Evolutionary conservation across 2,113 vertebrate genomes (phyloP).

Genomic region (Rhinichthys klamathensis): DNA sequence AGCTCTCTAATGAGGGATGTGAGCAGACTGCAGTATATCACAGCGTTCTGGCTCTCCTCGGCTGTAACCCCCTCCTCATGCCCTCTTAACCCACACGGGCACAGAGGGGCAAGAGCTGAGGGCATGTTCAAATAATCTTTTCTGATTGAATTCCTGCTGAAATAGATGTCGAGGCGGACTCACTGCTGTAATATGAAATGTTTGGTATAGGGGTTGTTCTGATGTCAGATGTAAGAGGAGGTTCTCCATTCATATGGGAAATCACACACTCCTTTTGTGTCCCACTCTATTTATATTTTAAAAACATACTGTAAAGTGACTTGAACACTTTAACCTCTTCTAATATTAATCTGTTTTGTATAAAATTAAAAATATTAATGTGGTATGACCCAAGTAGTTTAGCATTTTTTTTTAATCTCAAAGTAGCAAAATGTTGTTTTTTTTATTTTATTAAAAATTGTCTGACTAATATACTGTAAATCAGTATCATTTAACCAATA

Average conservation of each 20-base stretch:
- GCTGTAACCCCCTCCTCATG: constrained; percentile 27
- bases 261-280: neutral
- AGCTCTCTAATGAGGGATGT: constrained; percentile 82
- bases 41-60: constrained; percentile 48
- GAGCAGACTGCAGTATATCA: constrained; percentile 75
- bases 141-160: constrained; percentile 23
- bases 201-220: neutral
- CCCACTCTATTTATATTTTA: neutral
- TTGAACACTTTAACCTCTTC: neutral
- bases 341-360: too few relatives aligned
- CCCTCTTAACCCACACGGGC: constrained; percentile 63
- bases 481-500: too few relatives aligned
- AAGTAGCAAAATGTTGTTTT: too few relatives aligned
- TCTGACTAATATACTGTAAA: too few relatives aligned
- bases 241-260: constrained; percentile 6
- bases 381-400: too few relatives aligned
- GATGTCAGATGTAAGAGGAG: neutral
- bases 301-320: neutral
- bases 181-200: neutral
- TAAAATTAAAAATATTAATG: too few relatives aligned
- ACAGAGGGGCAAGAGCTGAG: constrained; percentile 46
- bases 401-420: too few relatives aligned
- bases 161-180: constrained; percentile 13
- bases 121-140: neutral
- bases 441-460: too few relatives aligned